These are phyloP conservation scores for Origma solitaria DNA, from an alignment of 2,113 vertebrate genomes.

Conservation along the genomic window DNA sequence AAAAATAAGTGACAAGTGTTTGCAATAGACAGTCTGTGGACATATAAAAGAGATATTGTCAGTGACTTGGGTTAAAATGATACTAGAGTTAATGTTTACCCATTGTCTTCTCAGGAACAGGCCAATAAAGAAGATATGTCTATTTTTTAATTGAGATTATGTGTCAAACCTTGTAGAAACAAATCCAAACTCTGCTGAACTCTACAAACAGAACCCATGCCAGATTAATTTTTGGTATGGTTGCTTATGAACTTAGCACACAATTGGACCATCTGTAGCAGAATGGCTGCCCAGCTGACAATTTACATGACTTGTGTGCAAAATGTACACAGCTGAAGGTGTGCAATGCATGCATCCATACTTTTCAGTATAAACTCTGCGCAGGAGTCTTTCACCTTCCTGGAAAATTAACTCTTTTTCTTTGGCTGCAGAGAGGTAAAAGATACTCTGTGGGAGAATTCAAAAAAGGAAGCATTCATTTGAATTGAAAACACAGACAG, in stretches of 20 bases:
- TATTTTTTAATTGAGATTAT: neutral
- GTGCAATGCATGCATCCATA: neutral
- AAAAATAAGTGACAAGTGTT: neutral
- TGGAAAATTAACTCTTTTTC: neutral
- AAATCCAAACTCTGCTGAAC: neutral
- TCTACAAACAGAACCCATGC: neutral
- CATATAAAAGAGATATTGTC: neutral
- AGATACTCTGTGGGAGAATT: neutral
- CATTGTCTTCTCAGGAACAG: neutral
- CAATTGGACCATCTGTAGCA: neutral
- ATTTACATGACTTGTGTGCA: neutral
- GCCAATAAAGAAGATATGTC: neutral
- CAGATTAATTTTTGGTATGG: neutral
- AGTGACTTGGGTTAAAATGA: neutral
- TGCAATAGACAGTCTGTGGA: neutral
- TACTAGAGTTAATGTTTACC: neutral
- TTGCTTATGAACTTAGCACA: neutral
- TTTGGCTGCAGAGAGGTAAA: neutral
- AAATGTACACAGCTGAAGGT: neutral
- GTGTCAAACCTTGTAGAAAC: neutral
- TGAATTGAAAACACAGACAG: constrained; percentile 30
- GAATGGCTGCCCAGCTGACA: neutral
- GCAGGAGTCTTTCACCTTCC: neutral
- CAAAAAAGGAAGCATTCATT: constrained; percentile 2
- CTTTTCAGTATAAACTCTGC: neutral